These are phyloP conservation scores for Stegana nigrithorax DNA, from an alignment of 2,888 invertebrate genomes.

Conservation along the genomic window DNA sequence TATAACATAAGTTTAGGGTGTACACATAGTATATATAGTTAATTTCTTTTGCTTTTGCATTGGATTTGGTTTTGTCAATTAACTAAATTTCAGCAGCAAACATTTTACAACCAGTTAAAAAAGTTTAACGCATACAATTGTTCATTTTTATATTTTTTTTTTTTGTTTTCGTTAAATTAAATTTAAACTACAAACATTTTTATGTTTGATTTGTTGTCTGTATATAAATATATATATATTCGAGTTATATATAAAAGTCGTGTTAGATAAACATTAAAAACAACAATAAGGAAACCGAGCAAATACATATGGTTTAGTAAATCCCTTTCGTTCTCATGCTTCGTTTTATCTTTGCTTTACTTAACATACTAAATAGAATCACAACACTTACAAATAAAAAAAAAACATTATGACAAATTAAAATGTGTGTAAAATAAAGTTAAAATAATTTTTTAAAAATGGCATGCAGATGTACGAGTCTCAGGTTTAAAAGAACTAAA, in stretches of 20 bases:
- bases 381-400: conserved; percentile 15
- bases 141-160: too few species aligned
- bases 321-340: background rate
- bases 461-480: too few species aligned
- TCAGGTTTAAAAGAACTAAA: too few species aligned
- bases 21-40: conserved; percentile 14
- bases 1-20: conserved; percentile 29
- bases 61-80: too few species aligned
- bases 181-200: conserved; percentile 21
- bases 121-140: too few species aligned
- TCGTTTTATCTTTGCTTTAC: background rate
- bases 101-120: conserved; percentile 51
- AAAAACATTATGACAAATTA: too few species aligned
- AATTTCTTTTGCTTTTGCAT: conserved; percentile 23
- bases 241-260: background rate
- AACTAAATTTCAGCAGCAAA: conserved; percentile 42
- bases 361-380: conserved; percentile 13
- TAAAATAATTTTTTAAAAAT: too few species aligned
- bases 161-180: conserved; percentile 13
- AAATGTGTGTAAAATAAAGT: background rate
- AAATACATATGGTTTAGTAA: background rate
- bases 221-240: background rate
- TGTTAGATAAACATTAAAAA: background rate
- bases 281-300: conserved; percentile 11
- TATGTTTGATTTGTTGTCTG: conserved; percentile 11